Evolutionary conservation across 2,888 invertebrate species (phyloP), one percentile per base, ranked within the genome.

Genomic region (Nephrocerus scutellatus): DNA sequence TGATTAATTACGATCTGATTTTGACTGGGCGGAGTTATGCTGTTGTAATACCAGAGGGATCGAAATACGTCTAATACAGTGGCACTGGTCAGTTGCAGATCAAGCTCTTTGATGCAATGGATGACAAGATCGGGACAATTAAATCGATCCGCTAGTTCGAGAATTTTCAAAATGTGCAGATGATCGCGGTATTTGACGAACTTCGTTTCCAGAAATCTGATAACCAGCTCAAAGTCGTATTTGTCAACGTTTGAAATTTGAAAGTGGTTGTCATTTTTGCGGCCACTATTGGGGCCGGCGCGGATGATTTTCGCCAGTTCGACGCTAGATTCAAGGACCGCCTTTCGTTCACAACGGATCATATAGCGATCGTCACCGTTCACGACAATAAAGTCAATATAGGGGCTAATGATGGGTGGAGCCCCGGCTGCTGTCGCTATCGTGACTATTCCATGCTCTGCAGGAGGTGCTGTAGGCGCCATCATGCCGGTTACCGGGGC

Each of bases 71-170:
- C 67, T 46, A 69, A 39, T 3, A 66, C 69, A 30, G 65, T 68
- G 36, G 60, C 59, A 46, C 63, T 60, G 37, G 63, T 62, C 24
- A 69, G 54, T 44, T 65, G 62, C 32, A 66, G 52, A 54, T 69
- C 69, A 35, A 69, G 53, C 51, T 69, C 68, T 36, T 66, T 63
- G 38, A 68, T 65, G 46, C 68, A 67, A 42, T 66, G 63, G 21
- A 64, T 67, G 12, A 67, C 63, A 52, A 69, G 51, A 52, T 68
- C 68, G 29, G 68, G 68, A 47, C 68, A 68, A 52, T 68, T 66
- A 47, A 60, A 69, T 33, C 63, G 60, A 49, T 66, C 66, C 35
- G 68, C 61, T 44, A 68, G 49, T 43, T 68, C 66, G 21, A 68
- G 55, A 44, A 68, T 64, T 41, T 63, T 61, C 30, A 68, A 52